Base-by-base conservation (phyloP, 1,140 invertebrate species). In the Drosophila watanabei region DNA sequence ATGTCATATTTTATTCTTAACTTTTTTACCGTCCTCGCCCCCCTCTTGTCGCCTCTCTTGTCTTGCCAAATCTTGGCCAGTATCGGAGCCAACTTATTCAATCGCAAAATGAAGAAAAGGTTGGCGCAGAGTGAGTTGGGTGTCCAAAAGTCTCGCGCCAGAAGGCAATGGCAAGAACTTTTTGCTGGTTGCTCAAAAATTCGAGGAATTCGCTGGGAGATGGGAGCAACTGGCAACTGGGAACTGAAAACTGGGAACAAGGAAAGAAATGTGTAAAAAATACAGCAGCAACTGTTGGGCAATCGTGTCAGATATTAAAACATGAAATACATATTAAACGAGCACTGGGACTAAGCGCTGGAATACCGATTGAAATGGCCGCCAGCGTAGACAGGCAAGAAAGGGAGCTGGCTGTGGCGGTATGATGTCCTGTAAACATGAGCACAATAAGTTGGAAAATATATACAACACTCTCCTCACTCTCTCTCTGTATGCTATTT, bases 241-340 rank as follows among this genome's bases (percentile, higher is more conserved):
- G 33, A 60, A 13, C 48, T 30, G 48, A 16, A 1, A 28, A 30
- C 28, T 52, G 39, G 33, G 41, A 65, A 41, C 51, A 41, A 28
- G 49, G 35, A 35, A 39, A 60, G 59, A 66, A 48, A 37, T 51
- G 41, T 28, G 57, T n/a, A 28, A 32, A 32, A 51, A 73, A 81
- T 48, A 69, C 43, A 51, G 65, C 20, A 56, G 11, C 77, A 88
- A 88, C 85, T 88, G 80, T 80, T 88, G 69, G 81, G 81, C 85
- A 90, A 89, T 82, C 86, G 87, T 90, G 87, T 90, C 86, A 90
- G 82, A 90, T 90, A 90, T 90, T 90, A 90, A 90, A 90, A 90
- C 86, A 90, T 91, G 86, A 90, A 90, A 91, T 90, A 90, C 89
- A 90, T 90, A 90, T 86, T 86, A 91, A 90, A 86, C 82, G 72